Evolutionary conservation across 2,888 invertebrate genomes (phyloP).

Genomic region (Tipula lateralis): DNA sequence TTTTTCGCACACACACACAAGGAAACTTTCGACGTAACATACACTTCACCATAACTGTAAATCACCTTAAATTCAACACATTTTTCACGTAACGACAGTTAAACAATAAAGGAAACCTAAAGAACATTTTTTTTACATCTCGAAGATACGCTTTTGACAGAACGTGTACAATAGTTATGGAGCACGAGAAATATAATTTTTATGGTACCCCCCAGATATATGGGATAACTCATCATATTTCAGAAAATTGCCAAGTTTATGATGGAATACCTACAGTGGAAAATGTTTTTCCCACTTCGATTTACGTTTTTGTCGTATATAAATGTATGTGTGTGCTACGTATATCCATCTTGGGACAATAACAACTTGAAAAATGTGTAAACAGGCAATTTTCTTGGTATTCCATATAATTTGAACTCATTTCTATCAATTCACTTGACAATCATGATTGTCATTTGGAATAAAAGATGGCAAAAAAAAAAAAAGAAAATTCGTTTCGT

Average conservation of each 20-base stretch:
- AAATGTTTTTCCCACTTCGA: neutral
- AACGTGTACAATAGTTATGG: neutral
- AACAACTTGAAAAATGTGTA: neutral
- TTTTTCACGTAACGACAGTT: neutral
- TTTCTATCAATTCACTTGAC: neutral
- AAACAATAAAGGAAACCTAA: neutral
- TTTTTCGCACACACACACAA: neutral
- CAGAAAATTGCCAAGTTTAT: neutral
- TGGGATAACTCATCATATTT: neutral
- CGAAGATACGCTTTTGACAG: neutral
- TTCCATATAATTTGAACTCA: neutral
- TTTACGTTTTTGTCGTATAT: neutral
- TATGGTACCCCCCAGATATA: neutral
- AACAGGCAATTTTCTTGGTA: neutral
- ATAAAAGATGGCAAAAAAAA: neutral
- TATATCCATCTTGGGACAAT: neutral
- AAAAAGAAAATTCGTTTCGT: too few relatives aligned
- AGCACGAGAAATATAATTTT: neutral
- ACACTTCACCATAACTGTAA: neutral
- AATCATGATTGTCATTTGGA: conserved; percentile 9
- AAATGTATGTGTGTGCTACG: neutral
- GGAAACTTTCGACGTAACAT: neutral
- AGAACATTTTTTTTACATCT: neutral
- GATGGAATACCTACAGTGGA: neutral
- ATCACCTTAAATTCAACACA: neutral